A percentile compares a stretch with the other conserved stretches of the same genome.
These are phyloP conservation scores for Rhombomys opimus DNA, from an alignment of 2,113 vertebrate species.

Conservation along the genomic window DNA sequence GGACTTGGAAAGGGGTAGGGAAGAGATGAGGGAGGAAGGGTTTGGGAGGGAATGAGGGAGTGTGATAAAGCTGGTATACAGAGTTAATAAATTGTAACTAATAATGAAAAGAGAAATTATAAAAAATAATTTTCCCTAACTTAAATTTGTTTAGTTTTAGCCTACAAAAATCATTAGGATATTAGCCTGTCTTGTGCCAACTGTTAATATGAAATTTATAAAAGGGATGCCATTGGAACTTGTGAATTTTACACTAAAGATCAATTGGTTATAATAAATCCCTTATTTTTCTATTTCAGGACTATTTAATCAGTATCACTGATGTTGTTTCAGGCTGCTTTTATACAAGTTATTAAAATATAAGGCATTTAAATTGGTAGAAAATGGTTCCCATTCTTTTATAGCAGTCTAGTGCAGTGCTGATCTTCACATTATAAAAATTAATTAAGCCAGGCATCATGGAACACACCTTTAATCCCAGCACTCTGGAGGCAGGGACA, in stretches of 20 bases:
- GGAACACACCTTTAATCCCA: background rate
- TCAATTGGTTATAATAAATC: background rate
- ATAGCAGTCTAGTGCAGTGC: background rate
- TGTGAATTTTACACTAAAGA: background rate
- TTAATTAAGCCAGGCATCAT: background rate
- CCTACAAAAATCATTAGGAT: slow-evolving; percentile 39
- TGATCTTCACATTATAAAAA: slow-evolving; percentile 30
- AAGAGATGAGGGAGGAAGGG: too few species aligned
- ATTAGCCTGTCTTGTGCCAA: background rate
- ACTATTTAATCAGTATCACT: slow-evolving; percentile 19
- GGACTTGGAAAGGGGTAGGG: too few species aligned
- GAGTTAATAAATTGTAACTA: too few species aligned
- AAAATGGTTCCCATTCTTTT: slow-evolving; percentile 14
- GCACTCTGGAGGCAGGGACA: background rate
- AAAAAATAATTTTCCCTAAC: slow-evolving; percentile 2
- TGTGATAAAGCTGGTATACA: too few species aligned
- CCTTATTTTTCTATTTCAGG: background rate
- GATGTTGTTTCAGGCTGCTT: slow-evolving; percentile 43
- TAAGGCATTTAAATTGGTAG: slow-evolving; percentile 14
- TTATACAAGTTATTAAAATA: background rate
- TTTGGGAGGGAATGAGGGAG: too few species aligned
- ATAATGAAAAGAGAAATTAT: too few species aligned
- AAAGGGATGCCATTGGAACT: background rate
- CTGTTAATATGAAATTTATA: slow-evolving; percentile 9
- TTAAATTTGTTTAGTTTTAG: slow-evolving; percentile 48